Percentiles rank a stretch among this genome's conserved stretches.
phyloP scores from a whole-genome alignment of 2,797 vertebrate genomes.

The Esox masquinongy region DNA sequence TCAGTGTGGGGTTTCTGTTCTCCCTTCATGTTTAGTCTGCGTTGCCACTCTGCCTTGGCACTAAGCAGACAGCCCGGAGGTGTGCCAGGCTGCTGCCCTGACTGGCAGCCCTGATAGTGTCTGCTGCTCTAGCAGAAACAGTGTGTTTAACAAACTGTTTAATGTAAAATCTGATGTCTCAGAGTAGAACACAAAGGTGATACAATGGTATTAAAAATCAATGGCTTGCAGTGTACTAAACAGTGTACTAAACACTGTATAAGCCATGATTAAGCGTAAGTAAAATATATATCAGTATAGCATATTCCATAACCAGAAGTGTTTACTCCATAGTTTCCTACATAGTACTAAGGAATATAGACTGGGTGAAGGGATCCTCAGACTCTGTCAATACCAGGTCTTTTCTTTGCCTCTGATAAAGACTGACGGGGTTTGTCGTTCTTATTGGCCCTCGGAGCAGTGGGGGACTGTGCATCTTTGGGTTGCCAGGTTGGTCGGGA shows the following conservation, averaged over 20 bases:
- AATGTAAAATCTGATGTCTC: background rate
- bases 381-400: background rate
- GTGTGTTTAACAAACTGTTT: background rate
- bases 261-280: background rate
- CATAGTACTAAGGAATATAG: background rate
- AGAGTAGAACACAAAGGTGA: background rate
- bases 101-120: constrained; percentile 21
- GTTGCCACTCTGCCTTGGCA: constrained; percentile 32
- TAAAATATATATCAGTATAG: background rate
- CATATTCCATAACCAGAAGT: background rate
- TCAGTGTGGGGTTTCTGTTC: constrained; percentile 40
- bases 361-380: background rate
- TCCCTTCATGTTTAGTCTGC: constrained; percentile 17
- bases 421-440: background rate
- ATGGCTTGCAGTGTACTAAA: no score
- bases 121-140: background rate
- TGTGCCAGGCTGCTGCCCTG: constrained; percentile 19
- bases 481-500: background rate
- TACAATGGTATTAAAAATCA: background rate
- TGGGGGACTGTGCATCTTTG: background rate
- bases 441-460: background rate
- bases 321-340: background rate
- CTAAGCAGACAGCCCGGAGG: constrained; percentile 13
- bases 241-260: no score
- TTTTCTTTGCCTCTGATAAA: background rate